Evolutionary conservation across 2,113 vertebrate species (phyloP).

Genomic region (Myotis brandtii): DNA sequence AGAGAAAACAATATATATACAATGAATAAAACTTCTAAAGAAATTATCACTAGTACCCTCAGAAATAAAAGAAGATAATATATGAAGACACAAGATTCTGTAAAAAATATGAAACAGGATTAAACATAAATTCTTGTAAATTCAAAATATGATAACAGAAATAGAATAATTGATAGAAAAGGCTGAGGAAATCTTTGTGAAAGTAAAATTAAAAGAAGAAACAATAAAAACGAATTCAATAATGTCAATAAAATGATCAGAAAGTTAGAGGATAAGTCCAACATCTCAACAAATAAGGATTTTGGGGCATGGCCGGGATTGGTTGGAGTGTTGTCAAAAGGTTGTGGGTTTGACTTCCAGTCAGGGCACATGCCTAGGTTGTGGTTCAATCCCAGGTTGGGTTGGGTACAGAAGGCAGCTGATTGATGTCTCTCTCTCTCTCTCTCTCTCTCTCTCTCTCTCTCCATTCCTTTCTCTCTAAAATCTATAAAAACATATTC

Average conservation of each 20-base stretch:
- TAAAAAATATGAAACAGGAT: background rate
- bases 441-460: no score
- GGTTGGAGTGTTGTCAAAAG: background rate
- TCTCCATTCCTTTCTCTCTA: background rate
- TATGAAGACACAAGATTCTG: background rate
- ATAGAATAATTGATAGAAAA: background rate
- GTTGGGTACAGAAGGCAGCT: background rate
- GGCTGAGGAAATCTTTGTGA: background rate
- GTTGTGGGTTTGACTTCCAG: background rate
- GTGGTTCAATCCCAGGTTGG: background rate
- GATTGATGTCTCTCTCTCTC: background rate
- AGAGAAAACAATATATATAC: background rate
- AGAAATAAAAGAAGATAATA: background rate
- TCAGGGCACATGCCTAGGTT: background rate
- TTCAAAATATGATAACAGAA: background rate
- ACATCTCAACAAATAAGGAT: background rate
- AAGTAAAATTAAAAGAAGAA: background rate
- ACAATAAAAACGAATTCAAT: background rate
- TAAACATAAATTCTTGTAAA: background rate
- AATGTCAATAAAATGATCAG: background rate
- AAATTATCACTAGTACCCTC: background rate
- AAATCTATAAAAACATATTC: background rate
- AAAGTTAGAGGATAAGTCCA: background rate
- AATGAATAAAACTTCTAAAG: background rate
- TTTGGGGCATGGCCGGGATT: background rate